phyloP scores from a whole-genome alignment of 2,888 invertebrate species.

The Drosophila stalkeri region DNA sequence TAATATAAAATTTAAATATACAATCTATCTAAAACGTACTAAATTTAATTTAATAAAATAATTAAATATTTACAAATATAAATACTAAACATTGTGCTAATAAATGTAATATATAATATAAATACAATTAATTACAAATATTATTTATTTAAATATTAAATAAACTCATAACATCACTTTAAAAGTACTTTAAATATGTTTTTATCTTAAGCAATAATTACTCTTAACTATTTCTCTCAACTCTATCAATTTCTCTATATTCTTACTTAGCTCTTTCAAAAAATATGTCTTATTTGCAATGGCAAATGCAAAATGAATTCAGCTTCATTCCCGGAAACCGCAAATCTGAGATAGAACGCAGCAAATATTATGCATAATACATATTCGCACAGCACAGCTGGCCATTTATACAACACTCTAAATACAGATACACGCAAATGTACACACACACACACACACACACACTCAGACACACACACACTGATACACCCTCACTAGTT shows the following conservation, averaged over 20 bases:
- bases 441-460: conserved; percentile 3
- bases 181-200: too few relatives aligned
- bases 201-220: too few relatives aligned
- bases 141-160: too few relatives aligned
- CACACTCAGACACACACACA: conserved; percentile 7
- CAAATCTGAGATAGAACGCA: conserved; percentile 67
- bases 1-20: too few relatives aligned
- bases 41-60: too few relatives aligned
- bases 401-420: conserved; percentile 7
- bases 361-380: conserved; percentile 76
- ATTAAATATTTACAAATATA: too few relatives aligned
- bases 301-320: not conserved
- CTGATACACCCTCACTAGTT: conserved; percentile 42
- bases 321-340: conserved; percentile 43
- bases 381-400: conserved; percentile 33
- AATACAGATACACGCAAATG: conserved; percentile 7
- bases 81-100: too few relatives aligned
- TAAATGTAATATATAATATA: too few relatives aligned
- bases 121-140: too few relatives aligned
- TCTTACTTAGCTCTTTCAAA: not conserved
- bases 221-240: too few relatives aligned
- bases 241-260: not conserved
- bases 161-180: too few relatives aligned
- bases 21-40: too few relatives aligned
- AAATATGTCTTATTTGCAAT: conserved; percentile 8